Conservation (phyloP, 2,113 vertebrate genomes). For the Chrysochloris asiatica region DNA sequence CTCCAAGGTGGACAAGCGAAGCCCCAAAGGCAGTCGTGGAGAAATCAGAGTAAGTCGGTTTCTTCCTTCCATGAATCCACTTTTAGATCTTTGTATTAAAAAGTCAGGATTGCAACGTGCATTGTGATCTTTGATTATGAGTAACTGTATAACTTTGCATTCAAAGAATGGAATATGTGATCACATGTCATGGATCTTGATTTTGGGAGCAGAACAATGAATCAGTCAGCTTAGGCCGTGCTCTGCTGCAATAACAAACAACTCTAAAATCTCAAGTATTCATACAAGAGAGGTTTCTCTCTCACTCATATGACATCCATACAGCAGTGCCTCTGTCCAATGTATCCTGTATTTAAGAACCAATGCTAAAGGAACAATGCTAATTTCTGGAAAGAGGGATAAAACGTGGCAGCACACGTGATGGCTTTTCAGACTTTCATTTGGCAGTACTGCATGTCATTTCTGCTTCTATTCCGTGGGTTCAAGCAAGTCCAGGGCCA, state of each 20-base stretch:
- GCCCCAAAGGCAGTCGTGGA: not conserved
- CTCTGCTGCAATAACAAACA: not conserved
- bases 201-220: fast-evolving
- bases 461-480: not conserved
- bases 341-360: not conserved
- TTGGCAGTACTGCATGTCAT: not conserved
- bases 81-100: not conserved
- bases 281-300: fast-evolving
- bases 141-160: not conserved
- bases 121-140: not conserved
- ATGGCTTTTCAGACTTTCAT: not conserved
- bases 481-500: not conserved
- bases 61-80: not conserved
- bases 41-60: fast-evolving
- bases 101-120: not conserved
- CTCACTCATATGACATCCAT: not conserved
- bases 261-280: not conserved
- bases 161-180: not conserved
- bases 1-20: not conserved
- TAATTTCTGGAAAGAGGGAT: not conserved
- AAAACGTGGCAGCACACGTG: not conserved
- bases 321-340: not conserved
- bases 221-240: not conserved
- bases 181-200: not conserved
- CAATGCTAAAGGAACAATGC: not conserved